A percentile compares a stretch with the other conserved stretches of the same genome.
Evolutionary conservation across 1,140 invertebrate species (phyloP).

Genomic region (Marisa cornuarietis): DNA sequence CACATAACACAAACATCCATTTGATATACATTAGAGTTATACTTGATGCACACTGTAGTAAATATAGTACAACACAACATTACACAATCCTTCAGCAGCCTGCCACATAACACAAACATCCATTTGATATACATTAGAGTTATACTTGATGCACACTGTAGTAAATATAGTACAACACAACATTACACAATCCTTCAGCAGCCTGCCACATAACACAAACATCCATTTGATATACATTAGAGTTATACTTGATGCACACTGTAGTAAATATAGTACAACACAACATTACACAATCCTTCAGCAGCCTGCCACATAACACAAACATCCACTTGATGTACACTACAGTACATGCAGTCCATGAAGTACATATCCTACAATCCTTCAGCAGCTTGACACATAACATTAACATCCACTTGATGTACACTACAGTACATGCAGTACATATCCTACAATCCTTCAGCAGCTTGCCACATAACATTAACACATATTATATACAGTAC

Average conservation of each 20-base stretch:
- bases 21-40: neutral
- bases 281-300: neutral
- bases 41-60: too few relatives aligned
- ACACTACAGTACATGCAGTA: too few relatives aligned
- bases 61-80: too few relatives aligned
- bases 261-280: too few relatives aligned
- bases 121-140: neutral
- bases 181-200: conserved; percentile 1
- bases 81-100: conserved; percentile 29
- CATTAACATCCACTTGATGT: neutral
- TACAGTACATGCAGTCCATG: neutral
- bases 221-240: neutral
- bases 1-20: conserved; percentile 13
- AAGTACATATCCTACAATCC: neutral
- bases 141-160: too few relatives aligned
- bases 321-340: neutral
- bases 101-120: conserved; percentile 27
- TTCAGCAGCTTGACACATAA: too few relatives aligned
- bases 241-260: too few relatives aligned
- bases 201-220: conserved; percentile 36
- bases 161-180: too few relatives aligned
- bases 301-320: conserved; percentile 42
- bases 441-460: too few relatives aligned
- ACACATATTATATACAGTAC: too few relatives aligned
- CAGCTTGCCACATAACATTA: too few relatives aligned